These are phyloP conservation scores for Acronicta alni DNA, from an alignment of 2,888 invertebrate genomes.

Conservation along the genomic window DNA sequence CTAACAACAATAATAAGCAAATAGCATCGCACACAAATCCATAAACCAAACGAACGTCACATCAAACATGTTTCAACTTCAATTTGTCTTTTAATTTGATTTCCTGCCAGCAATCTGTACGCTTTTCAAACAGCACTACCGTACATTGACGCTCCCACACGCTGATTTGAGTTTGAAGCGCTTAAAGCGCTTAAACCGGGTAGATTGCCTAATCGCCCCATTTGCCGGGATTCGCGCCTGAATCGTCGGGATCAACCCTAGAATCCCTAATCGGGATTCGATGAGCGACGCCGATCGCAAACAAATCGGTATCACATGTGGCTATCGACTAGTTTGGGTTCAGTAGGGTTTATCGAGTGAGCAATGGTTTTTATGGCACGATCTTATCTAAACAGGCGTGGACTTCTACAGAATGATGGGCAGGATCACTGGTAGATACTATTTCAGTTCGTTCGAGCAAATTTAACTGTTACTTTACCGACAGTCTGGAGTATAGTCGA, in stretches of 20 bases:
- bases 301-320: conserved; percentile 72
- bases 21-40: background rate
- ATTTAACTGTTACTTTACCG: too few species aligned
- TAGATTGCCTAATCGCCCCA: conserved; percentile 79
- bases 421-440: conserved; percentile 1
- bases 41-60: background rate
- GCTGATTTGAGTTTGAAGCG: conserved; percentile 70
- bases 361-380: conserved; percentile 50
- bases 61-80: background rate
- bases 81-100: background rate
- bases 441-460: background rate
- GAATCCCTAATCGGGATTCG: conserved; percentile 77
- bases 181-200: conserved; percentile 62
- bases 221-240: conserved; percentile 73
- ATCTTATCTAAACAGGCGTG: conserved; percentile 41
- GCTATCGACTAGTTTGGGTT: conserved; percentile 47
- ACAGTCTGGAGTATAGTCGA: too few species aligned
- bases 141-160: conserved; percentile 44
- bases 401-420: conserved; percentile 13
- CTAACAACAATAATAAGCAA: background rate
- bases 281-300: conserved; percentile 73
- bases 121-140: conserved; percentile 29
- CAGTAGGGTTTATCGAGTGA: conserved; percentile 54
- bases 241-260: conserved; percentile 71
- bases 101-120: conserved; percentile 18